These are phyloP conservation scores for Nomada ruficornis DNA, from an alignment of 2,888 invertebrate species.

Conservation along the genomic window DNA sequence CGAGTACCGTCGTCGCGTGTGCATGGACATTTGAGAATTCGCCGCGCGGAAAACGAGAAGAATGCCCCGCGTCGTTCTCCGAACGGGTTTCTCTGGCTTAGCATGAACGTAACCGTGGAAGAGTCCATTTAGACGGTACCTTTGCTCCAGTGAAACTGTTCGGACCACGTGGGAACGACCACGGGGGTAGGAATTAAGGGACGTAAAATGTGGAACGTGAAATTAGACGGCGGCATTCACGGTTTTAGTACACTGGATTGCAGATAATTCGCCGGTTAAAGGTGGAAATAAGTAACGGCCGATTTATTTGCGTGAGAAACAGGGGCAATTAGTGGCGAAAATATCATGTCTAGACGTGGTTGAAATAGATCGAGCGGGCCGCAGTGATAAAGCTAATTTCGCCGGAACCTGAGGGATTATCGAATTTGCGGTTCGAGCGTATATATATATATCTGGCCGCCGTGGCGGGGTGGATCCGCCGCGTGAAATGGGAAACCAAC, in stretches of 20 bases:
- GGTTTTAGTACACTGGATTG: too few species aligned
- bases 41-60: constrained; percentile 27
- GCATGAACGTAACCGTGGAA: constrained; percentile 18
- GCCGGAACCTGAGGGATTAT: constrained; percentile 39
- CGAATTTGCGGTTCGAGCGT: constrained; percentile 51
- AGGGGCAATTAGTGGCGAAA: constrained; percentile 5
- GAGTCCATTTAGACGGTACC: background rate
- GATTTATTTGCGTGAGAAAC: background rate
- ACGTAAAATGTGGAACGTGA: background rate
- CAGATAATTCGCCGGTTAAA: background rate
- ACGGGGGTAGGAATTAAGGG: background rate
- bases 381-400: constrained; percentile 49
- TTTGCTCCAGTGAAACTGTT: background rate
- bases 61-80: constrained; percentile 5
- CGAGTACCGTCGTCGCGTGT: constrained; percentile 20
- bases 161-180: background rate
- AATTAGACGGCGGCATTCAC: background rate
- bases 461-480: background rate
- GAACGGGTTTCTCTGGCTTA: constrained; percentile 5
- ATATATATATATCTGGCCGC: background rate
- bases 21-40: background rate
- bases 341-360: background rate
- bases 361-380: constrained; percentile 9
- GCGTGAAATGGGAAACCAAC: constrained; percentile 26
- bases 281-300: background rate